phyloP scores from a whole-genome alignment of 2,113 vertebrate genomes.

The Lota lota region DNA sequence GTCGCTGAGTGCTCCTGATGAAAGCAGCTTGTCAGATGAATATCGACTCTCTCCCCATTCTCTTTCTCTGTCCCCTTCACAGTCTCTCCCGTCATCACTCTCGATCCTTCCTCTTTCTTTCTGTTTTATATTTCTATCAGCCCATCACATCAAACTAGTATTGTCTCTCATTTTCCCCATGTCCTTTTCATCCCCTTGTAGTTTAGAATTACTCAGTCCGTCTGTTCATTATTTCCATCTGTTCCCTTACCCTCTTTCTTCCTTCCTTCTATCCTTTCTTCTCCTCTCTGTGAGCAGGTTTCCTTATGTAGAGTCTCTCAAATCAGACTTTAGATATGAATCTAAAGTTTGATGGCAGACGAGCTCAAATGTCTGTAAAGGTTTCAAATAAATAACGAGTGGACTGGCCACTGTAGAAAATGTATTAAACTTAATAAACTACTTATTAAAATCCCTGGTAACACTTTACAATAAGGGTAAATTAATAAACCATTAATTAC shows the following conservation, averaged over 20 bases:
- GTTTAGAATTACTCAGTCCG: background rate
- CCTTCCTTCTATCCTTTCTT: background rate
- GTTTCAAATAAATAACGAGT: too few relatives aligned
- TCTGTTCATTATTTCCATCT: background rate
- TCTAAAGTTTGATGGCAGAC: too few relatives aligned
- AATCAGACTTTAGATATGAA: too few relatives aligned
- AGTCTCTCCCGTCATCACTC: constrained; percentile 18
- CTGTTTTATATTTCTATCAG: background rate
- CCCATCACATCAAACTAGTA: background rate
- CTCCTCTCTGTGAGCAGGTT: background rate
- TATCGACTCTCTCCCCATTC: constrained; percentile 35
- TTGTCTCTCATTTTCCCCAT: background rate
- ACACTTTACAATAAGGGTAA: too few relatives aligned
- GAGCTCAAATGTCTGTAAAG: too few relatives aligned
- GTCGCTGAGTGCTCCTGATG: constrained; percentile 48
- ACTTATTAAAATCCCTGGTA: too few relatives aligned
- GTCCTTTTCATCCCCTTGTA: background rate
- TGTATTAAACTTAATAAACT: too few relatives aligned
- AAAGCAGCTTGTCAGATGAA: constrained; percentile 47
- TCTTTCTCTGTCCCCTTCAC: constrained; percentile 6
- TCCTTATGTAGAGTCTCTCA: too few relatives aligned
- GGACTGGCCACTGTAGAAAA: too few relatives aligned
- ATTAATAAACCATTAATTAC: too few relatives aligned
- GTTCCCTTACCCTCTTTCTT: background rate
- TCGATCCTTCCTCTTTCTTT: constrained; percentile 12